phyloP scores from a whole-genome alignment of 2,113 vertebrate genomes.

The Eptesicus fuscus region DNA sequence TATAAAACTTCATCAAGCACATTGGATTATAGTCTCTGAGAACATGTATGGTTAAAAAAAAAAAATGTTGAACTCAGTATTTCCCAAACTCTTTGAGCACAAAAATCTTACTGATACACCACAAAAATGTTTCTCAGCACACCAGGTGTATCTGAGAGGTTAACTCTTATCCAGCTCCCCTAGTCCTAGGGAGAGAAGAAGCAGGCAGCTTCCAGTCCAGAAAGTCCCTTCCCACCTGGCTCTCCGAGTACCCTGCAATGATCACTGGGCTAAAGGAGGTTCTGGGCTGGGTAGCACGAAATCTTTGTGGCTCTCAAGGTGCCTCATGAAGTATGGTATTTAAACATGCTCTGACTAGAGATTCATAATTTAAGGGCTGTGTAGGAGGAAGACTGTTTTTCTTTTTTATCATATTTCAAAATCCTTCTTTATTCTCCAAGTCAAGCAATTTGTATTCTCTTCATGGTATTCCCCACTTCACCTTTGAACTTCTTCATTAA shows the following conservation, averaged over 20 bases:
- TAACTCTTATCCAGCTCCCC: no score
- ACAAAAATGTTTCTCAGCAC: neutral
- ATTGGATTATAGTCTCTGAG: neutral
- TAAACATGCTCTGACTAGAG: neutral
- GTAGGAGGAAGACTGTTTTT: neutral
- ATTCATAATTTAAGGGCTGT: neutral
- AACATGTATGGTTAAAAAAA: neutral
- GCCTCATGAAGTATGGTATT: neutral
- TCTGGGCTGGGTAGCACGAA: neutral
- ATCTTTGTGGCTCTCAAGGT: neutral
- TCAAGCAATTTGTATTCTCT: neutral
- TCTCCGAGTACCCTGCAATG: neutral
- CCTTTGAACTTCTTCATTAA: neutral
- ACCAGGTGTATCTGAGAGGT: neutral
- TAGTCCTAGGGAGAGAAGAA: neutral
- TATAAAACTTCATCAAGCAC: neutral
- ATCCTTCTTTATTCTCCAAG: neutral
- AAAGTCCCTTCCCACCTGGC: neutral
- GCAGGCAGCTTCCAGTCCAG: neutral
- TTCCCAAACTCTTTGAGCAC: constrained; percentile 14
- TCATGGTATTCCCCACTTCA: neutral
- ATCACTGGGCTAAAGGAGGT: neutral
- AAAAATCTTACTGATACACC: neutral
- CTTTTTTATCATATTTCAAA: neutral
- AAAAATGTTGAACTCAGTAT: neutral